A percentile compares a stretch with the other conserved stretches of the same genome.
phyloP scores from a whole-genome alignment of 2,888 invertebrate species.

The Syrista parreyssii region DNA sequence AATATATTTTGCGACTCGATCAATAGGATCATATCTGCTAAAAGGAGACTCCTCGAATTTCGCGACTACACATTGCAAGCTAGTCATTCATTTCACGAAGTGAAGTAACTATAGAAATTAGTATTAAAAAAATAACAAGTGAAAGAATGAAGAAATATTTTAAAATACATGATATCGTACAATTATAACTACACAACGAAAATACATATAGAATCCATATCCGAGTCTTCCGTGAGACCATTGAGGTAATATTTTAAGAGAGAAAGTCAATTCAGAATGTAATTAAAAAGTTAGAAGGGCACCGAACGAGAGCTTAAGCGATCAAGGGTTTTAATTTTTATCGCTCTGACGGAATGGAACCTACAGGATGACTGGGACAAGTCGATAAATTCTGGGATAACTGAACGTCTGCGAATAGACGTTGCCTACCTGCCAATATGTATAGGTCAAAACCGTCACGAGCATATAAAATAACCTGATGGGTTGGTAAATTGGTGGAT shows the following conservation, averaged over 20 bases:
- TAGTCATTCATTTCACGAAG: too few relatives aligned
- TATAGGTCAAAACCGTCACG: not conserved
- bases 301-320: not conserved
- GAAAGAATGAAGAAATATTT: not conserved
- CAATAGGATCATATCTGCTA: too few relatives aligned
- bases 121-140: too few relatives aligned
- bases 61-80: too few relatives aligned
- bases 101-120: too few relatives aligned
- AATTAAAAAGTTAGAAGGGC: not conserved
- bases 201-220: not conserved
- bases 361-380: not conserved
- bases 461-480: not conserved
- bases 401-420: not conserved
- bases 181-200: not conserved
- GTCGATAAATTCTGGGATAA: not conserved
- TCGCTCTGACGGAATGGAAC: not conserved
- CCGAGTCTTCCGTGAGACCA: not conserved
- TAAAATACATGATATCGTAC: not conserved
- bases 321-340: not conserved
- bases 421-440: not conserved
- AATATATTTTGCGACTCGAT: too few relatives aligned
- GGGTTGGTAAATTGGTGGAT: not conserved
- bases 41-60: too few relatives aligned
- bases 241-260: not conserved
- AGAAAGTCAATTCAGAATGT: not conserved